Evolutionary conservation across 2,797 vertebrate species (phyloP).

Genomic region (Tragopan temminckii): DNA sequence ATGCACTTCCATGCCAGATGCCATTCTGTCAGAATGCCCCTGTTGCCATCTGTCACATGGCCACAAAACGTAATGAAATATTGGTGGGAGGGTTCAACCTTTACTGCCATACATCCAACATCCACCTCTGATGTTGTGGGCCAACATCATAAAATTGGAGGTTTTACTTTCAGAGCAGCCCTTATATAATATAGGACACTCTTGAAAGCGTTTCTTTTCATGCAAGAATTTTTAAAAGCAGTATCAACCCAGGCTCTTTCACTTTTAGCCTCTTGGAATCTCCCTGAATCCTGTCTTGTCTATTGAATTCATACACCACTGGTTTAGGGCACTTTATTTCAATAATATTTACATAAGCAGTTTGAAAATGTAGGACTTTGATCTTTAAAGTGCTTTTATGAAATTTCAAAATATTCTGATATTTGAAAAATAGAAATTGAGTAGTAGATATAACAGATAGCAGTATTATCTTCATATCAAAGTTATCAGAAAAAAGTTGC

Average conservation of each 20-base stretch:
- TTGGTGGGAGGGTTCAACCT: neutral
- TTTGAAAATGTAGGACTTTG: constrained; percentile 4
- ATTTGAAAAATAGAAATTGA: constrained; percentile 32
- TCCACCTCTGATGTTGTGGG: neutral
- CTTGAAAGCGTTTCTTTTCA: neutral
- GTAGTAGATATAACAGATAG: neutral
- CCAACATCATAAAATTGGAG: neutral
- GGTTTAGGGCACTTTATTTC: neutral
- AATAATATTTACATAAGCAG: constrained; percentile 41
- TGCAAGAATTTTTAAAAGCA: neutral
- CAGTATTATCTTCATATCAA: neutral
- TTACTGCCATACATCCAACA: neutral
- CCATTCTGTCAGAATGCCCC: neutral
- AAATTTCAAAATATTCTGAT: constrained; percentile 13
- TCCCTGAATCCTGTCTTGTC: neutral
- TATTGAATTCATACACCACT: constrained; percentile 1
- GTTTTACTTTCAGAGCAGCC: neutral
- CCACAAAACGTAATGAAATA: neutral
- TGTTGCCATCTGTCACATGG: neutral
- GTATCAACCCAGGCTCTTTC: constrained; percentile 8
- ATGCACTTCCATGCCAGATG: neutral
- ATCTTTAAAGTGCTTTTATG: constrained; percentile 44
- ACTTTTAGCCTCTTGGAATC: constrained; percentile 48
- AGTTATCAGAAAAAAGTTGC: neutral
- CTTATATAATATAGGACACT: neutral